Percentiles rank a stretch among this genome's conserved stretches.
phyloP scores from a whole-genome alignment of 2,888 invertebrate genomes.

The Eurois occulta region DNA sequence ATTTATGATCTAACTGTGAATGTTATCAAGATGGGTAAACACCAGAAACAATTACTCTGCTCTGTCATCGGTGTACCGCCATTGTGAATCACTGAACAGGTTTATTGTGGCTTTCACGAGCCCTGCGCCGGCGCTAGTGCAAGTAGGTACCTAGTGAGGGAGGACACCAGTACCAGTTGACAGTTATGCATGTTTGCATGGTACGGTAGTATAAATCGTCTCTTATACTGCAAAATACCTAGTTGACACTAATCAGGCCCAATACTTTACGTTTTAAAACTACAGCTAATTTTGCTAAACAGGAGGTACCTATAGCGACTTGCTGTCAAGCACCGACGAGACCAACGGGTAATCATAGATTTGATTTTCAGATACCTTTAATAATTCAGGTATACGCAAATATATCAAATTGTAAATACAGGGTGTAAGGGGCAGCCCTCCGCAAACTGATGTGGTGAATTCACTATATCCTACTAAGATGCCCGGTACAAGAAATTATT shows the following conservation, averaged over 20 bases:
- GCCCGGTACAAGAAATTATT: too few relatives aligned
- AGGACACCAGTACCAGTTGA: too few relatives aligned
- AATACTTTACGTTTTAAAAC: neutral
- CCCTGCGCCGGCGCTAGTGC: conserved; percentile 22
- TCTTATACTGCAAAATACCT: neutral
- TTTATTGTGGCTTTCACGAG: conserved; percentile 39
- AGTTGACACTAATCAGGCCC: neutral
- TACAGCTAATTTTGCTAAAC: neutral
- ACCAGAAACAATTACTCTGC: conserved; percentile 32
- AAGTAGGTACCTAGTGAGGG: neutral
- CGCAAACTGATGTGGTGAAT: too few relatives aligned
- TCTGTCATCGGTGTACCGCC: conserved; percentile 7
- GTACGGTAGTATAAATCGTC: neutral
- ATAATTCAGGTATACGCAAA: neutral
- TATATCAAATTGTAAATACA: neutral
- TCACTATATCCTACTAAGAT: too few relatives aligned
- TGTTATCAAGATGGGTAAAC: conserved; percentile 30
- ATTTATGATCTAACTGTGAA: conserved; percentile 36
- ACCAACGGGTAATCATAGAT: neutral
- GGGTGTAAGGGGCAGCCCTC: too few relatives aligned
- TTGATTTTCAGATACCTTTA: neutral
- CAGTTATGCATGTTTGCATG: neutral
- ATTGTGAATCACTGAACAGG: conserved; percentile 36
- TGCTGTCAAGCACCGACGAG: neutral
- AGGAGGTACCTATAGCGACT: too few relatives aligned